Percentiles rank a stretch among this genome's conserved stretches.
Evolutionary conservation across 2,888 invertebrate genomes (phyloP).

Genomic region (Nomada lathburiana): DNA sequence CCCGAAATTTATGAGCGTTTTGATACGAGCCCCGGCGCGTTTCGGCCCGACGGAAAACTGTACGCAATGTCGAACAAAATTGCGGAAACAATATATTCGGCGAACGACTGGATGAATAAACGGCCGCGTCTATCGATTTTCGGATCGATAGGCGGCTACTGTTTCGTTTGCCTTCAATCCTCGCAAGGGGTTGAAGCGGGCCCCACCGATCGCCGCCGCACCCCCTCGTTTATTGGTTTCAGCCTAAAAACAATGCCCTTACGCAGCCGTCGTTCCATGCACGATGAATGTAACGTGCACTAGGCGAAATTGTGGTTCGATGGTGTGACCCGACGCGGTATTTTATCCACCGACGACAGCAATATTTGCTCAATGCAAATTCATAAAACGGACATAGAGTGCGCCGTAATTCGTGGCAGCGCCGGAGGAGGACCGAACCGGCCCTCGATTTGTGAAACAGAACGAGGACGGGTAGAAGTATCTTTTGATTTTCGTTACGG

Average conservation of each 20-base stretch:
- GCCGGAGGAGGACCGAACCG: not conserved
- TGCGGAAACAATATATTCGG: conserved; percentile 75
- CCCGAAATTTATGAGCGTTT: conserved; percentile 65
- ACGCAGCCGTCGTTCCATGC: conserved; percentile 63
- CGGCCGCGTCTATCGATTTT: conserved; percentile 70
- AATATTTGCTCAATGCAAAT: conserved; percentile 58
- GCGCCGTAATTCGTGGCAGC: conserved; percentile 13
- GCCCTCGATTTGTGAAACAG: too few relatives aligned
- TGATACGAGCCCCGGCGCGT: conserved; percentile 65
- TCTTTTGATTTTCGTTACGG: too few relatives aligned
- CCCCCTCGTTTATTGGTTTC: conserved; percentile 76
- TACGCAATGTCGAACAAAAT: conserved; percentile 71
- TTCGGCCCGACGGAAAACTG: conserved; percentile 68
- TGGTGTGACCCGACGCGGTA: conserved; percentile 50
- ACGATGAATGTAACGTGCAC: conserved; percentile 58
- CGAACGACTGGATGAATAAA: conserved; percentile 73
- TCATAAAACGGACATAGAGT: conserved; percentile 31
- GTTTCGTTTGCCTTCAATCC: conserved; percentile 70
- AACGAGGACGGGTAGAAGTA: too few relatives aligned
- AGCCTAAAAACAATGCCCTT: conserved; percentile 75
- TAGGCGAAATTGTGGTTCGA: conserved; percentile 64
- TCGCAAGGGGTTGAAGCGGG: conserved; percentile 54
- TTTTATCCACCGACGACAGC: conserved; percentile 58
- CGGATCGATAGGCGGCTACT: conserved; percentile 67
- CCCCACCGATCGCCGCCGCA: conserved; percentile 56